phyloP scores from a whole-genome alignment of 2,888 invertebrate genomes.

The Corythucha ciliata region DNA sequence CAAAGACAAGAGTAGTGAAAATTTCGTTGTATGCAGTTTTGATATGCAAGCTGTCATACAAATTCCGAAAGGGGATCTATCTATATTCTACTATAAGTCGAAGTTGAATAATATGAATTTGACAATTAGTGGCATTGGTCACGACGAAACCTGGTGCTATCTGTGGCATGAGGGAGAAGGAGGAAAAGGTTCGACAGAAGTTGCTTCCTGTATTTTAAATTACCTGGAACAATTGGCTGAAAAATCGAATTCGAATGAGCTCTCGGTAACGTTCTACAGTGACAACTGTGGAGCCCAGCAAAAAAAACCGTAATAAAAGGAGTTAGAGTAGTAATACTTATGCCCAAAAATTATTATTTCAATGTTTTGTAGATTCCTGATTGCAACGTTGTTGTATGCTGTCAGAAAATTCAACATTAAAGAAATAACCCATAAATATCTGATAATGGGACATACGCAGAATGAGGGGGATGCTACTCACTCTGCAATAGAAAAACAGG shows the following conservation, averaged over 20 bases:
- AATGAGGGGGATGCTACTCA: slow-evolving; percentile 33
- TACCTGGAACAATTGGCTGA: slow-evolving; percentile 33
- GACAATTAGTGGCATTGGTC: slow-evolving; percentile 30
- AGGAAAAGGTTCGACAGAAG: slow-evolving; percentile 33
- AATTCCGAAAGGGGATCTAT: slow-evolving; percentile 36
- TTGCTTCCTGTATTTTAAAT: slow-evolving; percentile 31
- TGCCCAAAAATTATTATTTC: no score
- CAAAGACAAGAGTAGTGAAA: no score
- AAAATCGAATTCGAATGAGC: slow-evolving; percentile 18
- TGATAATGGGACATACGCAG: slow-evolving; percentile 32
- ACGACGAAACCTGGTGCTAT: slow-evolving; percentile 25
- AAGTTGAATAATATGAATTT: slow-evolving; percentile 31
- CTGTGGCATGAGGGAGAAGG: slow-evolving; percentile 27
- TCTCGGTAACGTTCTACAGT: slow-evolving; percentile 23
- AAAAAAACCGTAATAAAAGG: no score
- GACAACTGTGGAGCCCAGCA: slow-evolving; percentile 34
- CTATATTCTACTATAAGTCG: slow-evolving; percentile 36
- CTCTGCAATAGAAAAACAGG: slow-evolving; percentile 31
- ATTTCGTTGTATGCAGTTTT: slow-evolving; percentile 34
- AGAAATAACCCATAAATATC: slow-evolving; percentile 31
- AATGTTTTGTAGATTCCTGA: no score
- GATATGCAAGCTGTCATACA: slow-evolving; percentile 39
- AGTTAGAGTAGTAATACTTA: no score
- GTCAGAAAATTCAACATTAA: slow-evolving; percentile 23
- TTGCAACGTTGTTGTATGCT: slow-evolving; percentile 30